These are phyloP conservation scores for Psittacara wagleri DNA, from an alignment of 2,113 vertebrate genomes.

Conservation along the genomic window DNA sequence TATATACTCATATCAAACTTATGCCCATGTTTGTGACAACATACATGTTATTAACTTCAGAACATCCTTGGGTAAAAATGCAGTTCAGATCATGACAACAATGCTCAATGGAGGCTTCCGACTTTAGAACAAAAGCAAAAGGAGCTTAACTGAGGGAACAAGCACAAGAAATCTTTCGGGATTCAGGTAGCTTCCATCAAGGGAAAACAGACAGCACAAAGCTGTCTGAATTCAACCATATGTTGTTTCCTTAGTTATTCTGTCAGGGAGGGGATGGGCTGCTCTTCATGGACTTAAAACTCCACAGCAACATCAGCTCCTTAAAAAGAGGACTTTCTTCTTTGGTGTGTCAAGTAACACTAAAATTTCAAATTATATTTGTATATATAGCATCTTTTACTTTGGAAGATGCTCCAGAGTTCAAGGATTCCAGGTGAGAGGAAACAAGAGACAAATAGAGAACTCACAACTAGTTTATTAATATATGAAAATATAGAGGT, in stretches of 20 bases:
- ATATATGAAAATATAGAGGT: too few relatives aligned
- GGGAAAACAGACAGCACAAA: not conserved
- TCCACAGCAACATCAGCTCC: too few relatives aligned
- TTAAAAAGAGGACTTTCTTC: not conserved
- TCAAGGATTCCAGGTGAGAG: too few relatives aligned
- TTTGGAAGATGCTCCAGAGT: not conserved
- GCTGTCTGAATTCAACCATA: too few relatives aligned
- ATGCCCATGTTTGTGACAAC: not conserved
- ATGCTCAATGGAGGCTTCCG: not conserved
- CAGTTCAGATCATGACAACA: constrained; percentile 27
- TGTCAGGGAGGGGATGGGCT: too few relatives aligned
- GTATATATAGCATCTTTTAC: too few relatives aligned
- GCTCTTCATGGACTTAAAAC: too few relatives aligned
- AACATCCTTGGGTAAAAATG: constrained; percentile 8
- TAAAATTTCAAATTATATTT: too few relatives aligned
- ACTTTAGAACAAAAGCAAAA: not conserved
- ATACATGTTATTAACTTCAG: constrained; percentile 17
- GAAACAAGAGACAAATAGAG: too few relatives aligned
- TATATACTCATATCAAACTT: not conserved
- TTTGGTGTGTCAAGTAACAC: too few relatives aligned
- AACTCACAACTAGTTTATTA: too few relatives aligned
- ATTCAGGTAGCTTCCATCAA: not conserved
- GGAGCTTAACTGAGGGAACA: not conserved
- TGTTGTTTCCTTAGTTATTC: too few relatives aligned
- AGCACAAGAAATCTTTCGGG: not conserved